Evolutionary conservation across 1,140 invertebrate genomes (phyloP).

Genomic region (Galleria mellonella): DNA sequence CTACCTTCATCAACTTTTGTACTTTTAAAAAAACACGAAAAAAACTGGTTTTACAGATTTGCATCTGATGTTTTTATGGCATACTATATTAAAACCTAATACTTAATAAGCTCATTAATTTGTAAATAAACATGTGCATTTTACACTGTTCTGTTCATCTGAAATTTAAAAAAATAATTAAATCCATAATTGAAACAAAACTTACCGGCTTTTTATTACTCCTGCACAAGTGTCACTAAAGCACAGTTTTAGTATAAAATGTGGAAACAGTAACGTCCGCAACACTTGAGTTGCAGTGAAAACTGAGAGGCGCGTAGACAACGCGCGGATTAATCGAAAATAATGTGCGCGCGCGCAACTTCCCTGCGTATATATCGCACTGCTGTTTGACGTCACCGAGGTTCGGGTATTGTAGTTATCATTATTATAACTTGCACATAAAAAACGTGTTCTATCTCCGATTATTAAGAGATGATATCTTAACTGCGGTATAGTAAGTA

Average conservation of each 20-base stretch:
- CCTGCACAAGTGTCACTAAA: constrained; percentile 24
- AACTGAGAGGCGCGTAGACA: constrained; percentile 25
- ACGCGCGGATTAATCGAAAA: constrained; percentile 34
- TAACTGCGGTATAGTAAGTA: not conserved
- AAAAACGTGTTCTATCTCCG: constrained; percentile 27
- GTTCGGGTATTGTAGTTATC: constrained; percentile 11
- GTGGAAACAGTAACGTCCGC: constrained; percentile 7
- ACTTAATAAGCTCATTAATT: not conserved
- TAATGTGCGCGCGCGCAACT: constrained; percentile 49
- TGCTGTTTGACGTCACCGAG: constrained; percentile 39
- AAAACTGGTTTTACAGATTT: too few relatives aligned
- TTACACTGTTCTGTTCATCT: not conserved
- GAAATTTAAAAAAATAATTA: too few relatives aligned
- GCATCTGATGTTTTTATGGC: too few relatives aligned
- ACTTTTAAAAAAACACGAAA: too few relatives aligned
- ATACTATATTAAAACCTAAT: too few relatives aligned
- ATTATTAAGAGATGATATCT: not conserved
- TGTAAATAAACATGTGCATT: too few relatives aligned
- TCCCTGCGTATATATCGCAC: constrained; percentile 42
- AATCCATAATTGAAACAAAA: constrained; percentile 18
- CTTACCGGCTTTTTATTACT: constrained; percentile 15
- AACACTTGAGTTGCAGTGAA: constrained; percentile 13
- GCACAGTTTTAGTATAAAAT: constrained; percentile 19
- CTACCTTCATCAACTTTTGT: too few relatives aligned
- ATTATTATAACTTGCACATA: constrained; percentile 11